Conservation (phyloP, 2,888 invertebrate species). For the Sipunculus nudus region DNA sequence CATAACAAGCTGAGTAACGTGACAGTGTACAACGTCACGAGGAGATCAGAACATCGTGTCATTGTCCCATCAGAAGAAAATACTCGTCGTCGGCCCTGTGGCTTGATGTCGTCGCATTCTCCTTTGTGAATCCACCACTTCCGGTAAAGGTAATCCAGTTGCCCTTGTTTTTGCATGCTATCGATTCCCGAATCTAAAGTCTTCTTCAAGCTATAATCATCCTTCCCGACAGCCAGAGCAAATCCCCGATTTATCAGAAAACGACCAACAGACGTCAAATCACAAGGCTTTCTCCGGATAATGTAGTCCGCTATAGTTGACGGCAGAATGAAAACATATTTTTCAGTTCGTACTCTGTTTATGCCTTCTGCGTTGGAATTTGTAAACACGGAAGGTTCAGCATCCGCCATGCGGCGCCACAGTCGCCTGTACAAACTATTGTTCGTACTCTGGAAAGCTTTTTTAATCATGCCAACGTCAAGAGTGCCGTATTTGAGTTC, state of each 20-base stretch:
- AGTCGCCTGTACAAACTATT: slow-evolving; percentile 18
- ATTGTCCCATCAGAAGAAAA: no score
- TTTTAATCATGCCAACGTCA: slow-evolving; percentile 28
- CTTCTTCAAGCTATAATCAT: slow-evolving; percentile 19
- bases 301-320: slow-evolving; percentile 35
- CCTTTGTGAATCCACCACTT: slow-evolving; percentile 30
- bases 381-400: slow-evolving; percentile 24
- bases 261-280: slow-evolving; percentile 28
- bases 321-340: slow-evolving; percentile 34
- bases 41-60: no score
- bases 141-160: slow-evolving; percentile 22
- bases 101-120: slow-evolving; percentile 25
- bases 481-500: slow-evolving; percentile 28
- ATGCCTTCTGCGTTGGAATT: slow-evolving; percentile 34
- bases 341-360: slow-evolving; percentile 25
- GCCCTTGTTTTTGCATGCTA: no score
- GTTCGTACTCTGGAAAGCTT: slow-evolving; percentile 27
- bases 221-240: slow-evolving; percentile 31
- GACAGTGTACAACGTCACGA: no score
- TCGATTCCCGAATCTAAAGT: slow-evolving; percentile 19
- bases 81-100: no score
- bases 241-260: slow-evolving; percentile 29
- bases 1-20: no score
- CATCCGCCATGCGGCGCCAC: slow-evolving; percentile 25
- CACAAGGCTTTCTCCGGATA: slow-evolving; percentile 31